Base-by-base conservation (phyloP, 2,888 invertebrate genomes). In the Cristatella mucedo region DNA sequence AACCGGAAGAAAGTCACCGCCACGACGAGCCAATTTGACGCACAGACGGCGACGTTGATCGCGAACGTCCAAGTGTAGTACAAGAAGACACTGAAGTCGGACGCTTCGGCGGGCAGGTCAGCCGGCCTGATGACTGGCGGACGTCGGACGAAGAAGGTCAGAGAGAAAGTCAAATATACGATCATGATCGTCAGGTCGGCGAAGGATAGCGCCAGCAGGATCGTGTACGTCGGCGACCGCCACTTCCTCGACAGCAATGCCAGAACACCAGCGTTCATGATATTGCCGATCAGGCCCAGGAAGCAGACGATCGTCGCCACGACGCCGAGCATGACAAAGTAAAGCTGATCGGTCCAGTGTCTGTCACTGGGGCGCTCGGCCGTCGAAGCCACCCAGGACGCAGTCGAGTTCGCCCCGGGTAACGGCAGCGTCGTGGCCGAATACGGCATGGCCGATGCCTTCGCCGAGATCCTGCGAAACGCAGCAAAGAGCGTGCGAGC, bases 1-100 rank as follows among this genome's bases (percentile, higher is more conserved):
- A 36, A 36, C 13, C 36, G n/a, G 36, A 36, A 36, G 4, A 36
- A 22, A 21, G 36, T 36, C 6, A 18, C 26, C 4, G 36, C 36
- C 5, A 36, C 6, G 6, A 36, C 24, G 15, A 36, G 6, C 36
- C 36, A 36, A 19, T 36, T 36, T 4, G 36, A 36, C 15, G 36
- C 36, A 6, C 22, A 15, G 5, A 29, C 22, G 19, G 15, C 22
- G 4, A 29, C 24, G 19, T 36, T 36, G 4, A 22, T 16, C 11
- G 36, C 24, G 19, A 36, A 36, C 4, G 11, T 13, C 36, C 36
- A 36, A 22, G 26, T 9, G 13, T 36, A 36, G 24, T 22, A 29
- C 5, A 36, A 4, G 4, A 36, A n/a, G 15, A 15, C 16, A 22
- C 16, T 26, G 18, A 13, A 36, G 24, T 36, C 36, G 5, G 21